These are phyloP conservation scores for Volucella bombylans DNA, from an alignment of 2,888 invertebrate species.

Conservation along the genomic window DNA sequence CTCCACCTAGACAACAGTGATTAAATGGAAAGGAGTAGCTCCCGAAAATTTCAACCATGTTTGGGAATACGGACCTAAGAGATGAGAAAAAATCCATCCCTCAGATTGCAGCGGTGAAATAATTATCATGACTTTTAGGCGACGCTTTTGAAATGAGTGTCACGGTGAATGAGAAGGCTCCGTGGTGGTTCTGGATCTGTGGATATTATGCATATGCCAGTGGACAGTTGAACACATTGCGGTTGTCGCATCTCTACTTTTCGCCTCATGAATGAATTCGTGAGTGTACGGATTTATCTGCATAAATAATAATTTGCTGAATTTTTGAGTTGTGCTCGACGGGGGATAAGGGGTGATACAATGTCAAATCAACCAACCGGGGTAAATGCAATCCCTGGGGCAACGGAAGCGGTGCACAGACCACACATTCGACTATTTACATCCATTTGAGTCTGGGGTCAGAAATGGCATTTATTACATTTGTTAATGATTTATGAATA, in stretches of 20 bases:
- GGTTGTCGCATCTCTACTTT: slow-evolving; percentile 11
- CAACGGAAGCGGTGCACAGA: slow-evolving; percentile 49
- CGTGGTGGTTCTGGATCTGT: slow-evolving; percentile 13
- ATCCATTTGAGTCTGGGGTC: slow-evolving; percentile 58
- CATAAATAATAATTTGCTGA: slow-evolving; percentile 68
- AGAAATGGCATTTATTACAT: slow-evolving; percentile 65
- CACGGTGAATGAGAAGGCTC: slow-evolving; percentile 32
- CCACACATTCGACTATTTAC: slow-evolving; percentile 38
- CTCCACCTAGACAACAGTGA: neutral
- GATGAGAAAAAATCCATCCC: slow-evolving; percentile 47
- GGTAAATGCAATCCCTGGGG: slow-evolving; percentile 57
- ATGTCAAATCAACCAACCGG: slow-evolving; percentile 55
- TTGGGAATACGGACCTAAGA: slow-evolving; percentile 40
- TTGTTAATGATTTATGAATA: slow-evolving; percentile 70
- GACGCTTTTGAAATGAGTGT: slow-evolving; percentile 48
- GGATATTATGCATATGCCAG: slow-evolving; percentile 50
- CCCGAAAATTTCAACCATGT: slow-evolving; percentile 46
- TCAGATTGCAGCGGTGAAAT: slow-evolving; percentile 69
- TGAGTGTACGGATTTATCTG: slow-evolving; percentile 51
- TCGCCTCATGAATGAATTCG: neutral
- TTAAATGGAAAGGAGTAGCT: neutral
- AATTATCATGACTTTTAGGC: slow-evolving; percentile 65
- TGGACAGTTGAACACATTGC: slow-evolving; percentile 40
- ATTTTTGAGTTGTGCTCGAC: slow-evolving; percentile 5
- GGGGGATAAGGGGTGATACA: neutral